phyloP scores from a whole-genome alignment of 2,113 vertebrate species.

The Peromyscus polionotus region DNA sequence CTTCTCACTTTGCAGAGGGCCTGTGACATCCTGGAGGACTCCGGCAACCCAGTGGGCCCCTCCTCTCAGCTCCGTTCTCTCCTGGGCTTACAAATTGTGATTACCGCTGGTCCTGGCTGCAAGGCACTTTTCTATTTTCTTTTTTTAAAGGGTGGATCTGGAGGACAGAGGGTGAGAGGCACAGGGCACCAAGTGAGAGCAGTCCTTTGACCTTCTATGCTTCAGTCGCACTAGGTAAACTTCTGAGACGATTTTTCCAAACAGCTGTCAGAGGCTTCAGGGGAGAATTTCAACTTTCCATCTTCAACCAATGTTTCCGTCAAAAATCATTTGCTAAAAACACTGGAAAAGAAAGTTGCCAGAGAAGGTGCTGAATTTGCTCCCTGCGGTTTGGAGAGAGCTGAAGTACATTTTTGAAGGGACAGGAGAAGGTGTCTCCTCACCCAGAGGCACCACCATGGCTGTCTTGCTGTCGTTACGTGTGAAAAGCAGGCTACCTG shows the following conservation, averaged over 20 bases:
- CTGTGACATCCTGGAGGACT: not conserved
- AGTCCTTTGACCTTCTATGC: constrained; percentile 81
- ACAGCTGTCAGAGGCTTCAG: constrained; percentile 81
- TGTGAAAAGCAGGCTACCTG: not conserved
- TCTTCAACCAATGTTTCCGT: constrained; percentile 73
- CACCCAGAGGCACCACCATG: not conserved
- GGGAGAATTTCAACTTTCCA: constrained; percentile 82
- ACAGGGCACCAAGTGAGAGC: not conserved
- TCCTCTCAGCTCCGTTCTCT: not conserved
- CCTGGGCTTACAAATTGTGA: constrained; percentile 9
- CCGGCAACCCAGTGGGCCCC: not conserved
- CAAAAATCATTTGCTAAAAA: constrained; percentile 83
- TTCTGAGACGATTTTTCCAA: constrained; percentile 85
- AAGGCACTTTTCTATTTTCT: not conserved
- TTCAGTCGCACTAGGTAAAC: constrained; percentile 75
- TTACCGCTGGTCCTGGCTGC: not conserved
- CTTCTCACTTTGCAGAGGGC: not conserved
- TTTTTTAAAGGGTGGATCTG: not conserved
- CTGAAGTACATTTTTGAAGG: constrained; percentile 59
- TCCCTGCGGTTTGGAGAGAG: constrained; percentile 65
- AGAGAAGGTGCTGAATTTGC: constrained; percentile 78
- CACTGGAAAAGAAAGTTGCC: constrained; percentile 47
- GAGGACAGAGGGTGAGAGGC: constrained; percentile 38
- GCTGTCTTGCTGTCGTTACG: constrained; percentile 1
- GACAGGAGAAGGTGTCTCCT: constrained; percentile 54